Base-by-base conservation (phyloP, 2,888 invertebrate genomes). In the Myathropa florea region DNA sequence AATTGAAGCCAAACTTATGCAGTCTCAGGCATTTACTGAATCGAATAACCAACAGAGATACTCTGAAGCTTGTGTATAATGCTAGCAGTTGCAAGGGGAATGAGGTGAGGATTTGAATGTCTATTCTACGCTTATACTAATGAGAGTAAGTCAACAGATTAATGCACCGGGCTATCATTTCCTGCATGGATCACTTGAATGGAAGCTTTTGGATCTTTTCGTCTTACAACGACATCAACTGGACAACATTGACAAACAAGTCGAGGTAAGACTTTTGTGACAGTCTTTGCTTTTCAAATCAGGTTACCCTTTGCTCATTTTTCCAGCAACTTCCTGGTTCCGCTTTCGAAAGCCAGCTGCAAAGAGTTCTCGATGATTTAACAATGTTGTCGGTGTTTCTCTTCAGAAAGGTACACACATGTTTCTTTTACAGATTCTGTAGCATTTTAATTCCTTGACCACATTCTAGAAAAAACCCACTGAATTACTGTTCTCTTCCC, bases 401-500 rank as follows among this genome's bases (percentile, higher is more conserved):
- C 10, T 91, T 90, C 73, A 89, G 88, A 18, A 91, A 90, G 68
- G 89, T 89, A 70, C 59, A 10, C 23, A 1, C 24, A 0, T 21
- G 7, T 2, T 33, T 55, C 26, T 73, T 24, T 3, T 61, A 3
- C 4, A 18, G n/a, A 46, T 46, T 0, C 14, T 6, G 28, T 10
- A 46, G 60, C 53, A 39, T 12, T 59, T 26, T 55, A 78, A 53
- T 60, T 76, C 63, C 75, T 26, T 76, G 33, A 60, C 76, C 72
- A 88, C 4, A 36, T 64, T 67, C 39, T n/a, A 93, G 92, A 92
- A 93, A 57, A 91, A 92, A 33, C 89, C 91, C 3, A 89, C 89
- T 3, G 93, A 94, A 83, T 88, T 94, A n/a, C 88, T 91, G 21
- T 90, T 91, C n/a, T 92, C 90, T 65, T 93, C 93, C 18, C 93